phyloP scores from a whole-genome alignment of 1,140 invertebrate species.

The Solenopsis fugax region DNA sequence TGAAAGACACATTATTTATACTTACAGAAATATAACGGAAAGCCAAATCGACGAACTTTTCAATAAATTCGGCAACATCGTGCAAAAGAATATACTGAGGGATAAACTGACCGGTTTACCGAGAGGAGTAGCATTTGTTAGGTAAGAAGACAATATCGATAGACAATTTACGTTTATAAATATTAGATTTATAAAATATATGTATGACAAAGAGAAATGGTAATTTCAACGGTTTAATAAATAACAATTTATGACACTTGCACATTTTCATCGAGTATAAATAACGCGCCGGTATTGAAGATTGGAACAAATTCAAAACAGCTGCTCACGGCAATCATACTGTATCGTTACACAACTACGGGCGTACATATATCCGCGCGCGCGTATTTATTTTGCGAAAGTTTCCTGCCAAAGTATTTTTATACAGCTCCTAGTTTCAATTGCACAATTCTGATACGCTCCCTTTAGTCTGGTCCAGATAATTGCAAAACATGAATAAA shows the following conservation, averaged over 20 bases:
- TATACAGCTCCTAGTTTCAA: slow-evolving; percentile 61
- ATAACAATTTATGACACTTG: slow-evolving; percentile 18
- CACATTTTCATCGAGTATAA: slow-evolving; percentile 18
- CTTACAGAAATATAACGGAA: slow-evolving; percentile 91
- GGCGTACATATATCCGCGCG: background rate
- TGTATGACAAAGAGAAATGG: background rate
- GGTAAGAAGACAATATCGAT: slow-evolving; percentile 87
- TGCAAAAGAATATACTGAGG: slow-evolving; percentile 95
- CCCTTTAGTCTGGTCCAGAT: slow-evolving; percentile 52
- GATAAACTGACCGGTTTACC: slow-evolving; percentile 95
- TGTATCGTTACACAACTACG: slow-evolving; percentile 75
- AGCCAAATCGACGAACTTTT: slow-evolving; percentile 94
- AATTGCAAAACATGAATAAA: slow-evolving; percentile 6
- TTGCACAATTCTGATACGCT: slow-evolving; percentile 79
- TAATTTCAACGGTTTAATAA: background rate
- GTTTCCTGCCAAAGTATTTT: slow-evolving; percentile 81
- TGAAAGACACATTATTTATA: slow-evolving; percentile 8
- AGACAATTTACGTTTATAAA: background rate
- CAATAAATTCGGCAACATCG: slow-evolving; percentile 94
- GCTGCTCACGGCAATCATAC: slow-evolving; percentile 61
- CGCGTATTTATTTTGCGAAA: slow-evolving; percentile 74
- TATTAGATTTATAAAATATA: background rate
- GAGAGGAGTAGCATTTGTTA: slow-evolving; percentile 96
- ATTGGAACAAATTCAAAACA: slow-evolving; percentile 73
- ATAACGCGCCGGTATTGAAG: slow-evolving; percentile 43